phyloP scores from a whole-genome alignment of 2,113 vertebrate species.

The Centropristis striata region DNA sequence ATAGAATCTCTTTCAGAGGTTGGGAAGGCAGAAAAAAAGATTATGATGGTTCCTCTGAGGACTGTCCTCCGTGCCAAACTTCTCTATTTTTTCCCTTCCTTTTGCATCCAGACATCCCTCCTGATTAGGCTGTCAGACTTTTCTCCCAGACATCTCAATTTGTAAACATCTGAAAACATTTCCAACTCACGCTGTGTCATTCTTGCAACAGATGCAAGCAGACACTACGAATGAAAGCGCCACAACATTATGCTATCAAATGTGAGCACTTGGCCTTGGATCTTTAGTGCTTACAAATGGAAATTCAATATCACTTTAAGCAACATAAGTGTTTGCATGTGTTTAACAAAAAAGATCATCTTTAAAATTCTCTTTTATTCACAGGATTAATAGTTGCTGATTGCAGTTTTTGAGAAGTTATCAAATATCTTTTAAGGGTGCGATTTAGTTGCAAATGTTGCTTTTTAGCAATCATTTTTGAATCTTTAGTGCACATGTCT shows the following conservation, averaged over 20 bases:
- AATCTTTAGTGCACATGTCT: not conserved
- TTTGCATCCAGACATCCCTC: conserved; percentile 85
- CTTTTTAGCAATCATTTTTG: conserved; percentile 1
- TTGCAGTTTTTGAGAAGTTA: conserved; percentile 1
- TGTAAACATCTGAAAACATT: conserved; percentile 90
- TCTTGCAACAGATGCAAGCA: conserved; percentile 63
- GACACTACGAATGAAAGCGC: conserved; percentile 39
- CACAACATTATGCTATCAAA: conserved; percentile 38
- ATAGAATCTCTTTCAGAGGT: conserved; percentile 88
- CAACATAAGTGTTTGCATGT: conserved; percentile 31
- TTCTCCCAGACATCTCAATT: conserved; percentile 91
- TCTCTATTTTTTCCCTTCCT: conserved; percentile 71
- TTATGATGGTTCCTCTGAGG: conserved; percentile 88
- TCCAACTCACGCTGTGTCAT: conserved; percentile 69
- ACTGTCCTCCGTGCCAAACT: conserved; percentile 89
- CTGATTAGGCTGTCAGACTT: conserved; percentile 91
- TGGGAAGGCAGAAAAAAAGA: conserved; percentile 91
- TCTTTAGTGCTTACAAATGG: conserved; percentile 29
- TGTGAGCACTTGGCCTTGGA: conserved; percentile 31
- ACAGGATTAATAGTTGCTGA: conserved; percentile 26
- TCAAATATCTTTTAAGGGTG: conserved; percentile 17
- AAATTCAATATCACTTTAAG: conserved; percentile 26
- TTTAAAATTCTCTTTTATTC: conserved; percentile 7
- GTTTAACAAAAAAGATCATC: conserved; percentile 12
- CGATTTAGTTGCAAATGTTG: conserved; percentile 4